phyloP scores from a whole-genome alignment of 2,888 invertebrate species.

The Hydriomena furcata region DNA sequence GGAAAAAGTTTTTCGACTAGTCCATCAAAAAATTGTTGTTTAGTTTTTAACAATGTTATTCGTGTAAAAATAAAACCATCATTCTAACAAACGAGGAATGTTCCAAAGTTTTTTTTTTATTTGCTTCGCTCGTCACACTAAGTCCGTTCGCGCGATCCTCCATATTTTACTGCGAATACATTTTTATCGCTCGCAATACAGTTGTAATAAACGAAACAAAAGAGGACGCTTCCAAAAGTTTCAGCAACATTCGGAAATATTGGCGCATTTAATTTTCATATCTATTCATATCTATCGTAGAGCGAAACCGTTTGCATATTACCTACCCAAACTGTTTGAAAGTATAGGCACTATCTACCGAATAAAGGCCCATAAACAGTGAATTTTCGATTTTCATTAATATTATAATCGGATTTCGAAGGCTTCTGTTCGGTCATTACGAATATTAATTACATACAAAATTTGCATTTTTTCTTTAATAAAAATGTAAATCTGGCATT shows the following conservation, averaged over 20 bases:
- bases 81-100: not conserved
- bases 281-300: no score
- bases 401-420: conserved; percentile 3
- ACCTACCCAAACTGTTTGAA: not conserved
- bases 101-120: not conserved
- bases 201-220: conserved; percentile 38
- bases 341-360: not conserved
- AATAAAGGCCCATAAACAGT: not conserved
- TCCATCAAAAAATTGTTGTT: not conserved
- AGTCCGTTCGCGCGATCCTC: conserved; percentile 28
- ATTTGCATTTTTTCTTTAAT: conserved; percentile 23
- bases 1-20: not conserved
- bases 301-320: no score
- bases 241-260: conserved; percentile 19
- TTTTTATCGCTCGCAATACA: conserved; percentile 40
- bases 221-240: conserved; percentile 25
- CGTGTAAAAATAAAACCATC: not conserved
- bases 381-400: conserved; percentile 1
- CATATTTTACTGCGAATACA: conserved; percentile 40
- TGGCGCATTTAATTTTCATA: conserved; percentile 3
- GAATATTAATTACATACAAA: conserved; percentile 12
- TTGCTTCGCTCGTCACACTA: conserved; percentile 6
- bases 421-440: conserved; percentile 6
- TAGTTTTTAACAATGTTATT: not conserved
- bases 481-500: conserved; percentile 26